These are phyloP conservation scores for Hypsopygia costalis DNA, from an alignment of 2,888 invertebrate species.

Conservation along the genomic window DNA sequence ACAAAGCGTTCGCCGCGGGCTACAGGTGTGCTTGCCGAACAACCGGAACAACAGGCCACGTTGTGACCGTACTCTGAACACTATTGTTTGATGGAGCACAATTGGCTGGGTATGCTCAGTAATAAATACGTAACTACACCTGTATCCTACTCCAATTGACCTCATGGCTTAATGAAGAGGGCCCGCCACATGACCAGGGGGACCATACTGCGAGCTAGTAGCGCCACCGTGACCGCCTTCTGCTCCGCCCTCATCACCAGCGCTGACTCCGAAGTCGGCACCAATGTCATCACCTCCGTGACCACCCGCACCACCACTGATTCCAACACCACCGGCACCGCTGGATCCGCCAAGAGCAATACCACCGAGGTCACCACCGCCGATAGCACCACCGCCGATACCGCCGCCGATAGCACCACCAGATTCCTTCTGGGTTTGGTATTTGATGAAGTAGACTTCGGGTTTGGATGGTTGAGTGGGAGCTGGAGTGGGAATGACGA, in stretches of 20 bases:
- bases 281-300: conserved; percentile 41
- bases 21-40: conserved; percentile 17
- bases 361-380: conserved; percentile 39
- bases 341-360: conserved; percentile 37
- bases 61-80: conserved; percentile 2
- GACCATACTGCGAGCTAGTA: conserved; percentile 74
- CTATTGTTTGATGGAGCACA: conserved; percentile 1
- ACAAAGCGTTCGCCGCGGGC: conserved; percentile 52
- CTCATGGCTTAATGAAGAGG: conserved; percentile 61
- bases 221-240: conserved; percentile 50
- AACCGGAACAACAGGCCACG: no score
- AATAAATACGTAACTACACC: conserved; percentile 30
- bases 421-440: conserved; percentile 84
- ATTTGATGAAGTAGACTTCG: conserved; percentile 94
- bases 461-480: conserved; percentile 94
- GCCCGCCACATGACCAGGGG: conserved; percentile 73
- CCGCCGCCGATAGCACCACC: conserved; percentile 65
- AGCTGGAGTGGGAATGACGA: conserved; percentile 87
- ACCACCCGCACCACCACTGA: conserved; percentile 35
- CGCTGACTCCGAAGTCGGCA: conserved; percentile 30
- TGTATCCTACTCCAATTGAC: conserved; percentile 34
- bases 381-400: conserved; percentile 52
- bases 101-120: conserved; percentile 3
- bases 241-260: conserved; percentile 38
- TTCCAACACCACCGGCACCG: conserved; percentile 44